Percentiles rank a stretch among this genome's conserved stretches.
These are phyloP conservation scores for Diadema setosum DNA, from an alignment of 35 echinoderm and acorn worm species.

Conservation along the genomic window DNA sequence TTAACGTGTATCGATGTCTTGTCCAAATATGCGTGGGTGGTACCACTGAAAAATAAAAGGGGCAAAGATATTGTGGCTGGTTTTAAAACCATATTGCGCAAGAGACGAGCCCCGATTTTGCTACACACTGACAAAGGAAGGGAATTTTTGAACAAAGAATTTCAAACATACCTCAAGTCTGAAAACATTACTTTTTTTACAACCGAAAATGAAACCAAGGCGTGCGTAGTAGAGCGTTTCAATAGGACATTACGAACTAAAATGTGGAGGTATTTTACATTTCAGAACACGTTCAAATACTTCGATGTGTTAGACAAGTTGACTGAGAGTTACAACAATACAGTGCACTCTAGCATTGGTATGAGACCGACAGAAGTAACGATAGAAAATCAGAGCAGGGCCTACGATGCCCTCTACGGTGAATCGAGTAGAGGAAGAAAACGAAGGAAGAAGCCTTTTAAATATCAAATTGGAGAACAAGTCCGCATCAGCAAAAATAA, in stretches of 20 bases:
- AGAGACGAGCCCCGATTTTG: neutral
- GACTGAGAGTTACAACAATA: constrained; percentile 9
- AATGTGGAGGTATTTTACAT: constrained; percentile 24
- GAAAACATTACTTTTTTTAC: constrained; percentile 5
- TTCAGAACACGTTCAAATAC: neutral
- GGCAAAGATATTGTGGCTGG: neutral
- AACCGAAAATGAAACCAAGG: constrained; percentile 18
- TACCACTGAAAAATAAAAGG: neutral
- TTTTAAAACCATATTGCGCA: neutral
- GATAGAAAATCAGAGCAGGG: neutral
- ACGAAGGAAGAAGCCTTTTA: neutral
- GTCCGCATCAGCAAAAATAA: constrained; percentile 25
- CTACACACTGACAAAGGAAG: constrained; percentile 13
- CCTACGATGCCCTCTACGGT: neutral
- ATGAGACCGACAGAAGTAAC: neutral
- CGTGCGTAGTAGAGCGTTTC: neutral
- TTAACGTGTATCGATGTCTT: too few relatives aligned
- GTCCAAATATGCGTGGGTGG: too few relatives aligned
- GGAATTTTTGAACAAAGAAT: neutral
- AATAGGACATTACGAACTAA: neutral
- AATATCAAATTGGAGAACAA: neutral
- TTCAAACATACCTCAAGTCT: neutral
- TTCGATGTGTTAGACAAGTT: neutral
- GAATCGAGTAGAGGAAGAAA: neutral
- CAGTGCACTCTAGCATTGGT: neutral